Evolutionary conservation across 2,797 vertebrate species (phyloP).

Genomic region (Tinamus major): DNA sequence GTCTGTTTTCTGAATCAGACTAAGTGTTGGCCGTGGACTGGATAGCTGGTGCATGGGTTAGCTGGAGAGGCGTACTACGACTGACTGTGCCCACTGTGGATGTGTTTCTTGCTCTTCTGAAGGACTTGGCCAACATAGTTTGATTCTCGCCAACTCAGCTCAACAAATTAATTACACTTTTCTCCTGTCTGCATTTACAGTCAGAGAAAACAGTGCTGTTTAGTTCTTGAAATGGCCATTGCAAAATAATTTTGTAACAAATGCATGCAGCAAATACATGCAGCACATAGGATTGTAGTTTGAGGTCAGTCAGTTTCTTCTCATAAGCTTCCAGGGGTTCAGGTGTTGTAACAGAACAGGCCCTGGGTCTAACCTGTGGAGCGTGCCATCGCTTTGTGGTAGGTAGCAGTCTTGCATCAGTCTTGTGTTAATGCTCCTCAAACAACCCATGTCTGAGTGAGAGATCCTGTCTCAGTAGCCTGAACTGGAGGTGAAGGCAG

Average conservation of each 20-base stretch:
- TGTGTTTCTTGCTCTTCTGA: neutral
- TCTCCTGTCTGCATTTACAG: neutral
- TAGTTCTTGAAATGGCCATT: neutral
- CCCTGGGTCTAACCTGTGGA: neutral
- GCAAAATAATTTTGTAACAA: neutral
- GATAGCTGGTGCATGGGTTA: no score
- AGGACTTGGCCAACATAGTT: neutral
- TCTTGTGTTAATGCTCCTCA: neutral
- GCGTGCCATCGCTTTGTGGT: rapidly evolving
- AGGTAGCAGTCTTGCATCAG: neutral
- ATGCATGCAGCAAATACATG: neutral
- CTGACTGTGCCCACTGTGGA: neutral
- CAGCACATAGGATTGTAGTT: neutral
- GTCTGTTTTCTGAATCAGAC: no score
- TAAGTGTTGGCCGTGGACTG: no score
- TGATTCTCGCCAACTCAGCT: neutral
- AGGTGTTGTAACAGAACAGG: neutral
- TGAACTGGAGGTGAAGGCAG: neutral
- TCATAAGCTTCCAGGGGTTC: neutral
- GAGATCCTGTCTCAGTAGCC: rapidly evolving
- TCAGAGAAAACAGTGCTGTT: neutral
- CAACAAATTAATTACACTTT: neutral
- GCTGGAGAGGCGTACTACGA: no score
- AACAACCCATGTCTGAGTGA: neutral
- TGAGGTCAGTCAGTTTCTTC: neutral